phyloP scores from a whole-genome alignment of 2,113 vertebrate genomes.

The Tichodroma muraria region DNA sequence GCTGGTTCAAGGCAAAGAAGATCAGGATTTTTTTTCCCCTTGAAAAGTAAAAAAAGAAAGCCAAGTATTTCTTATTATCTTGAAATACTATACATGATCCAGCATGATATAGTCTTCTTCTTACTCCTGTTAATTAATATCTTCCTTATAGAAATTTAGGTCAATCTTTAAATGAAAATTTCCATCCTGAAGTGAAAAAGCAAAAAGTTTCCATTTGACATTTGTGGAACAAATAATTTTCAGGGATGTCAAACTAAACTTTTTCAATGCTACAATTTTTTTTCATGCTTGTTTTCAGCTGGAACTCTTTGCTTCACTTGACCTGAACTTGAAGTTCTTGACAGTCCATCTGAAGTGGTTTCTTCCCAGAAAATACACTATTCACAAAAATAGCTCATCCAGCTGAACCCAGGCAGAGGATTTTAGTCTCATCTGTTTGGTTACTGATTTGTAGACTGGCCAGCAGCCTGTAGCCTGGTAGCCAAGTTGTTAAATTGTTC shows the following conservation, averaged over 20 bases:
- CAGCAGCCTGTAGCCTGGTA: neutral
- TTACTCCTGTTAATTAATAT: neutral
- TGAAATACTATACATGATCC: neutral
- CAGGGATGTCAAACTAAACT: neutral
- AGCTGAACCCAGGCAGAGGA: neutral
- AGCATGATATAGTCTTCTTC: neutral
- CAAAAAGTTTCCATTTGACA: neutral
- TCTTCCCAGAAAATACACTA: neutral
- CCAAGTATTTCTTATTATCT: neutral
- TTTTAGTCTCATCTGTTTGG: neutral
- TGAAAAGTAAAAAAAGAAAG: neutral
- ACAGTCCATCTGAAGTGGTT: neutral
- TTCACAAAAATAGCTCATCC: neutral
- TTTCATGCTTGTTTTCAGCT: neutral
- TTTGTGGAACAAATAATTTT: conserved; percentile 18
- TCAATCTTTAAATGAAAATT: neutral
- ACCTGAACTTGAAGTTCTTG: neutral
- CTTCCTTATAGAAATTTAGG: neutral
- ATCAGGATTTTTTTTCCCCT: neutral
- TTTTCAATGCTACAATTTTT: neutral
- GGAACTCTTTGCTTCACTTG: neutral
- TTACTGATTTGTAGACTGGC: neutral
- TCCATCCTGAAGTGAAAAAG: neutral
- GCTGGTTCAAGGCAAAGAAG: neutral
- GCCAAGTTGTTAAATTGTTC: neutral